Base-by-base conservation (phyloP, 2,113 vertebrate genomes). In the Anser brachyrhynchus region DNA sequence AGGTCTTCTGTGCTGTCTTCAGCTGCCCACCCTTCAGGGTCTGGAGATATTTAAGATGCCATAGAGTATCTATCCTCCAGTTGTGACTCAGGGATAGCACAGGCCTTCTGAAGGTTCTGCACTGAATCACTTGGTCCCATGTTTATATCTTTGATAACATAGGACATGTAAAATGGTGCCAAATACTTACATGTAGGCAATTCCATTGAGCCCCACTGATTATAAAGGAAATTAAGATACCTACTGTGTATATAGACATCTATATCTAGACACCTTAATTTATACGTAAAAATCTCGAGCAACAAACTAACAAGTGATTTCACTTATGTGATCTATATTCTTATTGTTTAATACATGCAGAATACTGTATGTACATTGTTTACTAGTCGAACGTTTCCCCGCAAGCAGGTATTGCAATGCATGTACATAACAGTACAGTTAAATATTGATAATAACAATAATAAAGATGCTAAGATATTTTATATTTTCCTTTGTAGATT, bases 51-150 rank as follows among this genome's bases (percentile, higher is more conserved):
- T 81, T 80, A 46, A 46, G 39, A 57, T n/a, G 21, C 5, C 10
- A 16, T 1, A 84, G 59, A 41, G 23, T 31, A 9, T 2, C 59
- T 66, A 28, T 14, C 25, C 28, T 70, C 33, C 55, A 46, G 23
- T 49, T 87, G 12, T 25, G 20, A 25, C 6, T 13, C 6, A 72
- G 77, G 21, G 8, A 18, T n/a, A 11, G 25, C 10, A 41, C 26
- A 59, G 11, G 2, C 64, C 26, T 59, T 28, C 25, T 29, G 62
- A 19, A 43, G 37, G 39, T 65, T 18, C 26, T 43, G 39, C 23
- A 6, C 1, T 54, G 8, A 25, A 31, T 31, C 29, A 17, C 17
- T 12, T 2, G 3, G 10, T 35, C 16, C 4, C 21, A 12, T 5
- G 39, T 31, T 15, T 44, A 13, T 4, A 21, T 14, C 13, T 87